Percentiles rank a stretch among this genome's conserved stretches.
phyloP scores from a whole-genome alignment of 2,888 invertebrate species.

The Atherix ibis region DNA sequence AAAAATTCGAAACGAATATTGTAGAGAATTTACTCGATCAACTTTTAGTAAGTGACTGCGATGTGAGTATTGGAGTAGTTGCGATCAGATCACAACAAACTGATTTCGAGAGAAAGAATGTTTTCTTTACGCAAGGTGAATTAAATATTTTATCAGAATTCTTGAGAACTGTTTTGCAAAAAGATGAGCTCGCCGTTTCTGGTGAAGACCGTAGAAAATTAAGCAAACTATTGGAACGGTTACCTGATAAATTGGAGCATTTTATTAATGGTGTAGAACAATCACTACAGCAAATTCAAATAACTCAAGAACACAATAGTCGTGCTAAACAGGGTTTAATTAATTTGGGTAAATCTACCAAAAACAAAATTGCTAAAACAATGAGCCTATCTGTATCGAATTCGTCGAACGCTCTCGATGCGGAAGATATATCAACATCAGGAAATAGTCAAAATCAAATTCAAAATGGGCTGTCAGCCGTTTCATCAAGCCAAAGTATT shows the following conservation, averaged over 20 bases:
- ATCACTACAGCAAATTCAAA: background rate
- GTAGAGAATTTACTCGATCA: constrained; percentile 64
- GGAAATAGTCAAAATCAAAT: constrained; percentile 7
- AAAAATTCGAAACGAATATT: constrained; percentile 53
- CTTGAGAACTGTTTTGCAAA: constrained; percentile 34
- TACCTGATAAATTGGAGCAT: constrained; percentile 26
- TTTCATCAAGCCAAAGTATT: constrained; percentile 19
- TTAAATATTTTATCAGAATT: constrained; percentile 43
- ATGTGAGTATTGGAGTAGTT: constrained; percentile 24
- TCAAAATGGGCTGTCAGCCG: constrained; percentile 8
- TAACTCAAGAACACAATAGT: constrained; percentile 3
- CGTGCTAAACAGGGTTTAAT: constrained; percentile 24
- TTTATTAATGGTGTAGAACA: constrained; percentile 12
- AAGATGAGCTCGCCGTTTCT: constrained; percentile 23
- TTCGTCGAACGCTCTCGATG: constrained; percentile 9
- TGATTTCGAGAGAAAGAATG: constrained; percentile 45
- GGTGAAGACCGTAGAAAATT: constrained; percentile 33
- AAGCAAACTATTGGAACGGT: constrained; percentile 32
- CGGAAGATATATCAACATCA: constrained; percentile 9
- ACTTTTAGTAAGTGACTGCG: constrained; percentile 35
- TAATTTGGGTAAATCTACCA: constrained; percentile 28
- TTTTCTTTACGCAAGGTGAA: constrained; percentile 51
- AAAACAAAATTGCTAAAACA: constrained; percentile 28
- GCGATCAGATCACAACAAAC: constrained; percentile 33
- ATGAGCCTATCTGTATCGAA: constrained; percentile 21